Base-by-base conservation (phyloP, 1,140 invertebrate species). In the Drosophila lacertosa region DNA sequence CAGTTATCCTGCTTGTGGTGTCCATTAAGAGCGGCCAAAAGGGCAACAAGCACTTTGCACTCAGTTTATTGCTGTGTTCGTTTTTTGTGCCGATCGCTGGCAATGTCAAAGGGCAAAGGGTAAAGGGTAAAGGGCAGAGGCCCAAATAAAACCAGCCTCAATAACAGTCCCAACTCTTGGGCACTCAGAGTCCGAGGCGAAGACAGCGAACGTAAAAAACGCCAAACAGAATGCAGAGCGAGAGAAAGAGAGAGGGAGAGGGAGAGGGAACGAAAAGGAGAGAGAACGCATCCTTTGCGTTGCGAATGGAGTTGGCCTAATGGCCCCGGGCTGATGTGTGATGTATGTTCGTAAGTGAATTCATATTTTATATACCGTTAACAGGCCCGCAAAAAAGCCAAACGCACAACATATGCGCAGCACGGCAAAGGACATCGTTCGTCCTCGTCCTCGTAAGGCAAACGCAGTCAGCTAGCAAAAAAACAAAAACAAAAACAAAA, bases 311-410 rank as follows among this genome's bases (percentile, higher is more conserved):
- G 33, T 26, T 78, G 66, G 55, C 84, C 74, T 83, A 90, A 89
- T 90, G 88, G 88, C 78, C 68, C 54, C 74, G 63, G 78, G 81
- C 69, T 66, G 67, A 74, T 60, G 57, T 73, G 72, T 70, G 81
- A 83, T 88, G 79, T 51, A 54, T 57, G 26, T 20, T 50, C 78
- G 70, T 88, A 90, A 90, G 88, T 83, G 81, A 88, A 90, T 88
- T 86, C 88, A 90, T 90, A 90, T 90, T 90, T 90, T 77, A 90
- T 90, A 80, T 74, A 59, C 63, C 60, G 73, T 84, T 86, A 84
- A 73, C 68, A 59, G 50, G 50, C 26, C 79, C 55, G 40, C 57
- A 84, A 84, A 84, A 84, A 76, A 65, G 53, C 35, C 35, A 33
- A 71, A 55, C 37, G 66, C 53, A 64, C 37, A 62, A 48, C 50